phyloP scores from a whole-genome alignment of 1,140 invertebrate genomes.

The Drosophila tani region DNA sequence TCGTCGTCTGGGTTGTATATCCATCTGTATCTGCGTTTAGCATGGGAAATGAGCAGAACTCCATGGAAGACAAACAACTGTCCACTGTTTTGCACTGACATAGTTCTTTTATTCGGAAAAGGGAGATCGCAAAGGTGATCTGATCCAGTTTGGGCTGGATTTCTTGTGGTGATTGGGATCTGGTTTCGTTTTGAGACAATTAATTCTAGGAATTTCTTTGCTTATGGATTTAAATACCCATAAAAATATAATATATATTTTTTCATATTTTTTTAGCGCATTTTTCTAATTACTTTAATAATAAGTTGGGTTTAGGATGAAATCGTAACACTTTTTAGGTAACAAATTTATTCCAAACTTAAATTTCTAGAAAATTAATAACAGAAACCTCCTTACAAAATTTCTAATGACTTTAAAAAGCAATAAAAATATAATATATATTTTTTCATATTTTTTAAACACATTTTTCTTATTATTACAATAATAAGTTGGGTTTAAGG shows the following conservation, averaged over 20 bases:
- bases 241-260: too few species aligned
- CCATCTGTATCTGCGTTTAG: constrained; percentile 40
- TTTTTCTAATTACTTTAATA: not conserved
- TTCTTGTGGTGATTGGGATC: not conserved
- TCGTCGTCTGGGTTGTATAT: constrained; percentile 7
- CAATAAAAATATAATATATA: too few species aligned
- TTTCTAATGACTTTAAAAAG: too few species aligned
- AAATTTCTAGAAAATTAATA: not conserved
- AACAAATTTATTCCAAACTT: too few species aligned
- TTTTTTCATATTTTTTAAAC: not conserved
- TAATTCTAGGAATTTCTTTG: too few species aligned
- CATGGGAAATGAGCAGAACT: constrained; percentile 58
- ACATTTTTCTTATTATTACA: not conserved
- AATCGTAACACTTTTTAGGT: not conserved
- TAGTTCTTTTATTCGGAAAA: constrained; percentile 22
- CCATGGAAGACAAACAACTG: constrained; percentile 16
- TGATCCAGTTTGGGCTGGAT: constrained; percentile 5
- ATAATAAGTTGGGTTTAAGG: not conserved
- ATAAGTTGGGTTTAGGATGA: not conserved
- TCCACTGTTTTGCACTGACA: constrained; percentile 34
- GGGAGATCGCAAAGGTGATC: constrained; percentile 38
- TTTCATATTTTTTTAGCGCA: not conserved
- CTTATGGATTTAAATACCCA: too few species aligned
- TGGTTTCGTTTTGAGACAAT: not conserved
- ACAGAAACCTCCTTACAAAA: too few species aligned